A percentile compares a stretch with the other conserved stretches of the same genome.
Evolutionary conservation across 2,113 vertebrate genomes (phyloP).

Genomic region (Sinocyclocheilus anophthalmus): DNA sequence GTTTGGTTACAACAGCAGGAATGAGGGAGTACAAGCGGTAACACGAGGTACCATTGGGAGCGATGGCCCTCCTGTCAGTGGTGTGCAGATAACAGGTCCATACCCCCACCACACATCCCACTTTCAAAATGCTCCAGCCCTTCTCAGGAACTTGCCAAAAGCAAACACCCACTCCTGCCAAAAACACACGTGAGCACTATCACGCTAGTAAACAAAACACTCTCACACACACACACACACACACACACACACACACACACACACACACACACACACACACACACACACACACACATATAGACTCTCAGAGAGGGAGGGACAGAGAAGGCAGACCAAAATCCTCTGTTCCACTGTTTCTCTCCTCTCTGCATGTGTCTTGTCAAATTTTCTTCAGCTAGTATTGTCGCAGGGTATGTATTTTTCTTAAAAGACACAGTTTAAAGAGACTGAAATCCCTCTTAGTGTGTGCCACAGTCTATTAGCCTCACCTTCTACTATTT

Average conservation of each 20-base stretch:
- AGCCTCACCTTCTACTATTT: constrained; percentile 78
- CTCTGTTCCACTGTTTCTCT: constrained; percentile 59
- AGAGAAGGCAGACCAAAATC: constrained; percentile 70
- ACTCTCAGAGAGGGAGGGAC: not conserved
- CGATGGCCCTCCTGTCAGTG: constrained; percentile 81
- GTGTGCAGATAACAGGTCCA: constrained; percentile 77
- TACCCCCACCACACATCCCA: constrained; percentile 33
- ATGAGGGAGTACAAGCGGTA: constrained; percentile 95
- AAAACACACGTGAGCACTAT: constrained; percentile 15
- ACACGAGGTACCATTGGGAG: constrained; percentile 96
- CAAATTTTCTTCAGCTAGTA: constrained; percentile 90
- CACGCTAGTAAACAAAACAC: constrained; percentile 46
- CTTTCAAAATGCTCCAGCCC: constrained; percentile 69
- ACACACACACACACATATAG: not conserved
- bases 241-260: constrained; percentile 40
- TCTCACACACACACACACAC: constrained; percentile 28
- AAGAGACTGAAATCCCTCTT: constrained; percentile 87
- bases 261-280: constrained; percentile 49
- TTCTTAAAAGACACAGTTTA: constrained; percentile 83
- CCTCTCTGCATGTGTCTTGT: constrained; percentile 81
- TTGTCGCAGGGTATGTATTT: constrained; percentile 82
- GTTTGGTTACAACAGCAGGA: constrained; percentile 79
- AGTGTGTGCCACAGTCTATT: constrained; percentile 89
- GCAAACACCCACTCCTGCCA: constrained; percentile 44
- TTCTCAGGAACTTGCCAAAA: constrained; percentile 52